phyloP scores from a whole-genome alignment of 2,113 vertebrate species.

The Callithrix jacchus region DNA sequence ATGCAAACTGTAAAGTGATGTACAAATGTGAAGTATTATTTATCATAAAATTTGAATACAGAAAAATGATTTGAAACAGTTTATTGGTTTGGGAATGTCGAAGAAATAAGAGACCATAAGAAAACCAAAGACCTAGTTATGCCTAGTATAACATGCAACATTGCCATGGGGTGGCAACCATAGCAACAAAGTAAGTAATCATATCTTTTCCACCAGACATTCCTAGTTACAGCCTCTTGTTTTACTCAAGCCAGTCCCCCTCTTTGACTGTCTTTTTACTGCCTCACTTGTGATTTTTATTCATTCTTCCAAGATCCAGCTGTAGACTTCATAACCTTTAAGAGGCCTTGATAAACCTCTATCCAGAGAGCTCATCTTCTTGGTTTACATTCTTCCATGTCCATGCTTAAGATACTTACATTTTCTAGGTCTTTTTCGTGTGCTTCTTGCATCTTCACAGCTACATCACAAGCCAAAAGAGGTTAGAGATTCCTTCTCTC shows the following conservation, averaged over 20 bases:
- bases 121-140: not conserved
- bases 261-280: not conserved
- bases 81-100: not conserved
- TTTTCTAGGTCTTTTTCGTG: conserved; percentile 25
- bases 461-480: not conserved
- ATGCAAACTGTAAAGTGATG: not conserved
- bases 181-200: not conserved
- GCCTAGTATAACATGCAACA: not conserved
- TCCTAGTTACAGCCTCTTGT: not conserved
- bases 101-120: not conserved
- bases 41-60: not conserved
- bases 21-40: not conserved
- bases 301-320: not conserved
- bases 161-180: not conserved
- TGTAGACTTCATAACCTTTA: not conserved
- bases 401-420: not conserved
- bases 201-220: not conserved
- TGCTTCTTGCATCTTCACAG: not conserved
- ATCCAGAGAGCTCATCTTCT: not conserved
- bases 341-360: not conserved
- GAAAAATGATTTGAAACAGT: not conserved
- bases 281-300: not conserved
- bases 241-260: not conserved
- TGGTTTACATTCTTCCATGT: conserved; percentile 30
- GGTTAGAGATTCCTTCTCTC: not conserved